Percentiles rank a stretch among this genome's conserved stretches.
Evolutionary conservation across 2,113 vertebrate species (phyloP).

Genomic region (Antennarius striatus): DNA sequence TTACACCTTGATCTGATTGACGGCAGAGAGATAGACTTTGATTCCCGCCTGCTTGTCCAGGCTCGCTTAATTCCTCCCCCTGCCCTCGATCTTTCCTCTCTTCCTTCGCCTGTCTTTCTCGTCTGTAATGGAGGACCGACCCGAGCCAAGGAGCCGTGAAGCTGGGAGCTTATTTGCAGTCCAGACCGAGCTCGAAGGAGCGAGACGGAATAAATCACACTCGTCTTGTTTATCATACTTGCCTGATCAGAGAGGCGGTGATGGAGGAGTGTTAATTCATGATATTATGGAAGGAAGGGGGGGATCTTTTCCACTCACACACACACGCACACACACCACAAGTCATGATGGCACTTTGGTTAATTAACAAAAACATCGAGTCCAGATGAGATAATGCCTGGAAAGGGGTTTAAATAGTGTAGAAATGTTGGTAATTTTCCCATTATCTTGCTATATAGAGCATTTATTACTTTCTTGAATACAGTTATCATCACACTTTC

Average conservation of each 20-base stretch:
- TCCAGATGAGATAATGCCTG: slow-evolving; percentile 2
- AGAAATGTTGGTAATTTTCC: too few relatives aligned
- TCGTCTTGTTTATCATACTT: slow-evolving; percentile 40
- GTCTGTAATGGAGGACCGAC: not conserved
- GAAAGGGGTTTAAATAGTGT: not conserved
- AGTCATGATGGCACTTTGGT: not conserved
- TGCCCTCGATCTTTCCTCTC: slow-evolving; percentile 7
- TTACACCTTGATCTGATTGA: slow-evolving; percentile 7
- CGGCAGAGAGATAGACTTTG: slow-evolving; percentile 4
- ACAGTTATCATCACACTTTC: not conserved
- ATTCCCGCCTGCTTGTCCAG: slow-evolving; percentile 44
- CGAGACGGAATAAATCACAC: slow-evolving; percentile 19
- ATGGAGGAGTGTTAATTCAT: slow-evolving; percentile 14
- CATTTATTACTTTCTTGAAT: not conserved
- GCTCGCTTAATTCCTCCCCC: slow-evolving; percentile 38
- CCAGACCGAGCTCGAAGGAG: slow-evolving; percentile 11
- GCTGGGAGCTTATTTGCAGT: slow-evolving; percentile 24
- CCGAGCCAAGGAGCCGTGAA: slow-evolving; percentile 1
- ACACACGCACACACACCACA: not conserved
- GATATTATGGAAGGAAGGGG: slow-evolving; percentile 6
- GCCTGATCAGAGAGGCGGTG: slow-evolving; percentile 19
- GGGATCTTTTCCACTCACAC: slow-evolving; percentile 16
- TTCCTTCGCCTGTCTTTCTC: slow-evolving; percentile 9
- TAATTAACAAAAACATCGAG: slow-evolving; percentile 11
- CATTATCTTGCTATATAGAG: not conserved